These are phyloP conservation scores for Polydrusus cervinus DNA, from an alignment of 2,888 invertebrate species.

Conservation along the genomic window DNA sequence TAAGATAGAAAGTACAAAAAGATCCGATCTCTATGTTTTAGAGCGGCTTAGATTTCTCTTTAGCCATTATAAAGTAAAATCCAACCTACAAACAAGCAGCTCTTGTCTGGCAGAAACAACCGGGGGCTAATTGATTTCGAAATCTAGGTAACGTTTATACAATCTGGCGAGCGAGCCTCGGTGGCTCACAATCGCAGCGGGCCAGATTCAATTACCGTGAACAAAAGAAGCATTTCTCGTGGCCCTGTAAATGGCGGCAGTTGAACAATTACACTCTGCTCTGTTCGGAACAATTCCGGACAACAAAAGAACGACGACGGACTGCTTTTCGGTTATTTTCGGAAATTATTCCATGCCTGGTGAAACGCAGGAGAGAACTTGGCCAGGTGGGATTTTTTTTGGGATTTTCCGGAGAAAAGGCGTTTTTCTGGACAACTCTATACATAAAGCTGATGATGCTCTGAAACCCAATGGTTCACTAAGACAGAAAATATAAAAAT, in stretches of 20 bases:
- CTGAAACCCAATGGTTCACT: no score
- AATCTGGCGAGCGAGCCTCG: conserved; percentile 64
- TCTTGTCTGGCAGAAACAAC: conserved; percentile 56
- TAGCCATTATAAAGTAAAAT: conserved; percentile 32
- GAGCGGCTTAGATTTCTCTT: neutral
- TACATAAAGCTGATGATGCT: no score
- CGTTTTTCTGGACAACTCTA: no score
- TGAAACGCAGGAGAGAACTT: neutral
- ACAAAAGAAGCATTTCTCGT: conserved; percentile 69
- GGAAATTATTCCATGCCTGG: conserved; percentile 45
- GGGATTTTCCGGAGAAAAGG: no score
- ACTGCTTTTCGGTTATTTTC: conserved; percentile 60
- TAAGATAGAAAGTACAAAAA: neutral
- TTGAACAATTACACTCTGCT: conserved; percentile 66
- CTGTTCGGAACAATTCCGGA: conserved; percentile 45
- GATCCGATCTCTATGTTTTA: neutral
- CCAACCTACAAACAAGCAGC: conserved; percentile 27
- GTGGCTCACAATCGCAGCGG: conserved; percentile 63
- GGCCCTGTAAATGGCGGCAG: conserved; percentile 69
- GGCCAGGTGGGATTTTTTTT: no score
- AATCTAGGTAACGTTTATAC: conserved; percentile 68
- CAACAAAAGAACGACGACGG: conserved; percentile 57
- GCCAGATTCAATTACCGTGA: conserved; percentile 69
- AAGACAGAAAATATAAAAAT: no score
- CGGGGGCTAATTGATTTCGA: conserved; percentile 67